These are phyloP conservation scores for Petrocephalus microphthalmus DNA, from an alignment of 2,113 vertebrate species.

Conservation along the genomic window DNA sequence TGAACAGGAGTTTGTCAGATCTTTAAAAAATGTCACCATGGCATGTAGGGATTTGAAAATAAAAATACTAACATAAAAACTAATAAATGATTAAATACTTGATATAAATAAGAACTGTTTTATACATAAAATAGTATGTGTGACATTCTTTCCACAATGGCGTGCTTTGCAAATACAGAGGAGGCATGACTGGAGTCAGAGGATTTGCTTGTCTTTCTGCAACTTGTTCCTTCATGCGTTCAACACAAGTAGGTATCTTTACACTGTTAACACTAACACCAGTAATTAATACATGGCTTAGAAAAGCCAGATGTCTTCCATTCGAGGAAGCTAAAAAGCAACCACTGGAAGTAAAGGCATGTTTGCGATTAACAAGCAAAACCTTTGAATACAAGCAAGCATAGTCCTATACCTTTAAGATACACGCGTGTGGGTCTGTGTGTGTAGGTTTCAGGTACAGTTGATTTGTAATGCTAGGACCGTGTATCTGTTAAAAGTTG, in stretches of 20 bases:
- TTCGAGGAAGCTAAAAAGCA: neutral
- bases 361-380: slow-evolving; percentile 34
- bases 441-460: neutral
- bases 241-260: neutral
- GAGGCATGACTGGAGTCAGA: neutral
- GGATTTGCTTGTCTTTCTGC: neutral
- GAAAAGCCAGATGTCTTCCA: neutral
- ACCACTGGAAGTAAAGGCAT: neutral
- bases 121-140: slow-evolving; percentile 69
- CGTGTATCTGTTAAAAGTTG: slow-evolving; percentile 42
- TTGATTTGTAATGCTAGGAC: neutral
- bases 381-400: slow-evolving; percentile 53
- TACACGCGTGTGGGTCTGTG: slow-evolving; percentile 11
- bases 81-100: slow-evolving; percentile 61
- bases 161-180: slow-evolving; percentile 21
- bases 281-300: slow-evolving; percentile 4
- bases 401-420: slow-evolving; percentile 42
- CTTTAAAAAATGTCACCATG: slow-evolving; percentile 27
- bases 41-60: slow-evolving; percentile 22
- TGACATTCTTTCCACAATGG: slow-evolving; percentile 45
- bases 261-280: slow-evolving; percentile 3
- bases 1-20: slow-evolving; percentile 49
- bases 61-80: slow-evolving; percentile 57
- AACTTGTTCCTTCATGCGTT: slow-evolving; percentile 16
- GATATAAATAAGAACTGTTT: slow-evolving; percentile 97